Evolutionary conservation across 2,113 vertebrate genomes (phyloP).

Genomic region (Excalfactoria chinensis): DNA sequence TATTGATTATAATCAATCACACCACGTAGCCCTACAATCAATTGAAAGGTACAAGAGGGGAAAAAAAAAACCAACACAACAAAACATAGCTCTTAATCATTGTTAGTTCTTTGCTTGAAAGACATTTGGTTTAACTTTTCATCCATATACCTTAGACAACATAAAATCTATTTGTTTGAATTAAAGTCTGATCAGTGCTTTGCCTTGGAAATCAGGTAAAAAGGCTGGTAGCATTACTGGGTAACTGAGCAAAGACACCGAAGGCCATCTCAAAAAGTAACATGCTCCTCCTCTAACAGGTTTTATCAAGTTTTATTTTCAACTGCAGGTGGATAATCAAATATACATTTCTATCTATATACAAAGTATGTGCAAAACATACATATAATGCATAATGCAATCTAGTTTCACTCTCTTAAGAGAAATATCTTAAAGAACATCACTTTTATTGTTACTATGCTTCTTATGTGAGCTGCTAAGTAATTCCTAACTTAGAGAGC

Average conservation of each 20-base stretch:
- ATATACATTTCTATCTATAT: background rate
- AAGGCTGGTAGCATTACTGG: background rate
- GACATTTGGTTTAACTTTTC: constrained; percentile 18
- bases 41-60: background rate
- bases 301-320: background rate
- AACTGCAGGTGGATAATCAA: background rate
- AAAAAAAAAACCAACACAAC: background rate
- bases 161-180: background rate
- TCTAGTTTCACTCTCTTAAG: background rate
- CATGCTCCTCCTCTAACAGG: background rate
- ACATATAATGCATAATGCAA: fast-evolving
- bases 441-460: background rate
- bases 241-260: background rate
- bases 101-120: constrained; percentile 22
- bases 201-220: background rate
- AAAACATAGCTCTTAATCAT: constrained; percentile 49
- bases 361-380: background rate
- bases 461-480: background rate
- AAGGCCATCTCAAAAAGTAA: background rate
- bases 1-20: constrained; percentile 70
- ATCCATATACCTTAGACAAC: background rate
- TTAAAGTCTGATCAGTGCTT: background rate
- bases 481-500: background rate
- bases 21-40: constrained; percentile 23
- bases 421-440: background rate